phyloP scores from a whole-genome alignment of 2,888 invertebrate species.

The Philereme transversata region DNA sequence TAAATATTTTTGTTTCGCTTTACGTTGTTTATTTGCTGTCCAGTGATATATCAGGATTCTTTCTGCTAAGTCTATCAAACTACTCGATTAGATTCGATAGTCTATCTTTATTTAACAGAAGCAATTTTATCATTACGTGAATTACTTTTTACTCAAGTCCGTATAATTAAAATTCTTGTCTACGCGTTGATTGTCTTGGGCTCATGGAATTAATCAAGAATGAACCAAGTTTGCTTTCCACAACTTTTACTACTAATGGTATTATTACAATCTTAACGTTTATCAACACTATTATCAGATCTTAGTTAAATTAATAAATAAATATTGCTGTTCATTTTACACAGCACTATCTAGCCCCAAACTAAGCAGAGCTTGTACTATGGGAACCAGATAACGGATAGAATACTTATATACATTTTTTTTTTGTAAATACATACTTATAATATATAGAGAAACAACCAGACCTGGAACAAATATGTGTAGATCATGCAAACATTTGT shows the following conservation, averaged over 20 bases:
- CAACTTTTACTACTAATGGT: neutral
- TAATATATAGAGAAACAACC: no score
- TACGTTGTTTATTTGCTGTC: conserved; percentile 5
- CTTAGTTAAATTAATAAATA: neutral
- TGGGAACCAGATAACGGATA: no score
- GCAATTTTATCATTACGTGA: conserved; percentile 36
- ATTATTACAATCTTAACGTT: neutral
- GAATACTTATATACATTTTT: no score
- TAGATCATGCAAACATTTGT: no score
- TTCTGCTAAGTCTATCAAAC: neutral
- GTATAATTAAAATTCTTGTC: conserved; percentile 58
- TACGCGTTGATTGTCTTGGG: conserved; percentile 46
- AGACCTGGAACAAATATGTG: no score
- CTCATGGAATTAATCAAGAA: conserved; percentile 26
- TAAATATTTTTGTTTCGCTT: conserved; percentile 18
- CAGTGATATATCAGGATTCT: neutral
- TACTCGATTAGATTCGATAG: neutral
- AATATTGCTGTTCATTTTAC: no score
- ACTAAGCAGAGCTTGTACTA: no score
- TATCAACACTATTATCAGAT: neutral
- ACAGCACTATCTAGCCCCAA: no score
- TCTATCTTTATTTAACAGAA: conserved; percentile 3
- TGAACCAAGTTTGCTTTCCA: conserved; percentile 27
- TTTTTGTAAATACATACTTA: no score
- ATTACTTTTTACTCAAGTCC: conserved; percentile 42